Evolutionary conservation across 2,113 vertebrate genomes (phyloP), one percentile per base, ranked within the genome.

Genomic region (Mus pahari): DNA sequence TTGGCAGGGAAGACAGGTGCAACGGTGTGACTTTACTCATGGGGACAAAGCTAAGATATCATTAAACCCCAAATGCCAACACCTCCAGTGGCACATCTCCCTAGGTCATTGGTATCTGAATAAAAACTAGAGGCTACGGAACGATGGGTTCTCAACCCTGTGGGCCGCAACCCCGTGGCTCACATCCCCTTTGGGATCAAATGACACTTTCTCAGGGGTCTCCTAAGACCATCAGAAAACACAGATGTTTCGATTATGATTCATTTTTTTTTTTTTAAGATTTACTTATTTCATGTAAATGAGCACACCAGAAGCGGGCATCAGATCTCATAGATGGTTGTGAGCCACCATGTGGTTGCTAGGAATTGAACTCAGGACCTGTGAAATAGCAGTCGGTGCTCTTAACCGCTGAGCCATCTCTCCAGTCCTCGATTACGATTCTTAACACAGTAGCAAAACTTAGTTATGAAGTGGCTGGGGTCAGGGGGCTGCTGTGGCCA

Each of bases 401-500:
- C 48, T 48, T 48, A 48, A 48, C 48, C 48, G 48, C 48, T 48
- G 48, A 48, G 4, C 48, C 48, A 48, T 48, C 48, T 48, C 48
- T 48, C 3, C 48, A 48, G 48, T 7, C 48, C 4, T 48, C 48
- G 10, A 45, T 13, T 45, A 26, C 0, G 2, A 12, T 26, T 74
- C 73, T 13, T 13, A 45, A 74, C 22, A 42, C 22, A 42, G 73
- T 26, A 26, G 39, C 10, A 74, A 45, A 74, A 74, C 55, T 58
- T 19, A 58, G 55, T 19, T 58, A 58, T 16, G 19, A 58, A 77
- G 48, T 48, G 48, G 45, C 5, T 2, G 19, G n/a, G 17, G 1
- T 7, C 7, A 3, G 2, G 0, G 0, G 5, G 42, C n/a, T 28
- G 20, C 31, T 19, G 28, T 10, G 13, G 39, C 36, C 24, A 42